phyloP scores from a whole-genome alignment of 2,797 vertebrate species.

The Pseudocheirus occidentalis region DNA sequence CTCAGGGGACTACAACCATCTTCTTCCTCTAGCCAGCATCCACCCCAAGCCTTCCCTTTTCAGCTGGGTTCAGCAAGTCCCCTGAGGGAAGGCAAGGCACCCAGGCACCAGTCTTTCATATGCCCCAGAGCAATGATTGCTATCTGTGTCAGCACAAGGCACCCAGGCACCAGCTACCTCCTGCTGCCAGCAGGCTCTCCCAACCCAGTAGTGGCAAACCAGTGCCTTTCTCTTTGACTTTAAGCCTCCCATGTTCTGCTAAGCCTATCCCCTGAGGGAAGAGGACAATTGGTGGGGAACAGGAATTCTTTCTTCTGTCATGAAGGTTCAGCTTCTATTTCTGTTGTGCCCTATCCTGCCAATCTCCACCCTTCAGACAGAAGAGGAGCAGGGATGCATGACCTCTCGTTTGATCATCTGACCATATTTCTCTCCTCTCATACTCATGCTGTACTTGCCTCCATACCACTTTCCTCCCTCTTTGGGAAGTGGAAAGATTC shows the following conservation, averaged over 20 bases:
- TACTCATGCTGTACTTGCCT: neutral
- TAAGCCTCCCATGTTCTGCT: neutral
- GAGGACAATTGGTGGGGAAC: neutral
- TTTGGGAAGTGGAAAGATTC: neutral
- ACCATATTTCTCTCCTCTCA: neutral
- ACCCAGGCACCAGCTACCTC: no score
- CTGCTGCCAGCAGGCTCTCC: neutral
- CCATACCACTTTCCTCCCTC: neutral
- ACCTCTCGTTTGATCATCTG: neutral
- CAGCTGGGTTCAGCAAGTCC: neutral
- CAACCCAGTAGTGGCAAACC: neutral
- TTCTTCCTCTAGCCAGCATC: neutral
- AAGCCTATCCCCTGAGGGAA: neutral
- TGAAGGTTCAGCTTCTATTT: neutral
- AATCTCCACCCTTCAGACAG: neutral
- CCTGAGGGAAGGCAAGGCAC: neutral
- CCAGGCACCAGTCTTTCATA: neutral
- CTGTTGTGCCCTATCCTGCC: neutral
- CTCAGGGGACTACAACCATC: neutral
- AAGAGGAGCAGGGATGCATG: neutral
- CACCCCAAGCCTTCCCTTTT: neutral
- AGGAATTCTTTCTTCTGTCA: neutral
- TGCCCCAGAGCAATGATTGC: neutral
- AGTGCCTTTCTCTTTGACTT: neutral
- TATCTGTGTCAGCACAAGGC: neutral